These are phyloP conservation scores for Oceanodroma leucorhoa DNA, from an alignment of 2,797 vertebrate genomes.

Conservation along the genomic window DNA sequence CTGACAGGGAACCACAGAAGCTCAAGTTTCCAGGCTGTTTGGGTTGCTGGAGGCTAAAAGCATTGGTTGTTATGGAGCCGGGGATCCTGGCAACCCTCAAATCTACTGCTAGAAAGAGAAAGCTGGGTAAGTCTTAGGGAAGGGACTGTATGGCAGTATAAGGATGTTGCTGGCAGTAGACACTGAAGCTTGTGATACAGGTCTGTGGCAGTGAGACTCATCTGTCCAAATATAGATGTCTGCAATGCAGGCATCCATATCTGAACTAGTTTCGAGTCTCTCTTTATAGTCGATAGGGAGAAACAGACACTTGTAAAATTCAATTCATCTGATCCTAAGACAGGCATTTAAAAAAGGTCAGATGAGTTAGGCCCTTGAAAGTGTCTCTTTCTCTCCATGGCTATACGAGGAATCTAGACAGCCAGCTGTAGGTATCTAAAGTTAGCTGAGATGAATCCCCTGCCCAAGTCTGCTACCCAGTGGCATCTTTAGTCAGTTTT, in stretches of 20 bases:
- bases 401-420: neutral
- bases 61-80: slow-evolving; percentile 13
- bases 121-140: neutral
- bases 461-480: neutral
- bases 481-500: neutral
- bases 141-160: neutral
- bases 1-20: neutral
- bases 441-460: neutral
- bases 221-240: slow-evolving; percentile 66
- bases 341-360: neutral
- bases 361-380: neutral
- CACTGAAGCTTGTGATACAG: neutral
- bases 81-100: slow-evolving; percentile 12
- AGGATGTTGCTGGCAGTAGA: slow-evolving; percentile 14
- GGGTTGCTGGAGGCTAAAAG: slow-evolving; percentile 1
- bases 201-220: slow-evolving; percentile 29
- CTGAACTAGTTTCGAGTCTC: slow-evolving; percentile 31
- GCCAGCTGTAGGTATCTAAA: neutral
- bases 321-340: neutral
- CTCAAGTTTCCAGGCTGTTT: slow-evolving; percentile 1
- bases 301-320: slow-evolving; percentile 7
- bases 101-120: neutral
- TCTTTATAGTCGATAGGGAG: slow-evolving; percentile 11
- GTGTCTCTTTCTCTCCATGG: neutral
- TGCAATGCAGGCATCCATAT: slow-evolving; percentile 51